These are phyloP conservation scores for Aselliscus stoliczkanus DNA, from an alignment of 2,797 vertebrate species.

Conservation along the genomic window DNA sequence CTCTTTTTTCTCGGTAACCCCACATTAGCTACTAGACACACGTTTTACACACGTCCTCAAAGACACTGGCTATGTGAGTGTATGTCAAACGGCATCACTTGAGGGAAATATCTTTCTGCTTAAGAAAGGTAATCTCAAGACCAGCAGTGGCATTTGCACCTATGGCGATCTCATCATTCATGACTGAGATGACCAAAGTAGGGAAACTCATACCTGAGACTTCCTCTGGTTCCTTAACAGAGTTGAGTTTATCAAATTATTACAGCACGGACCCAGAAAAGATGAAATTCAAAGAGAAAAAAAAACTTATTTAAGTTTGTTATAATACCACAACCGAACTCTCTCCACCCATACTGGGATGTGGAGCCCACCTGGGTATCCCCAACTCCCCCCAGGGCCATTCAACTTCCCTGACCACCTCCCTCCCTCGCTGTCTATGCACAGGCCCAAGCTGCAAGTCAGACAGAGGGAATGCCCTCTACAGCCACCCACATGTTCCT, in stretches of 20 bases:
- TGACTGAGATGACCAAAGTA: not conserved
- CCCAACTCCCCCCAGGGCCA: not conserved
- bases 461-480: not conserved
- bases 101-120: not conserved
- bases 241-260: not conserved
- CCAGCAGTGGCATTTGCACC: not conserved
- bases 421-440: not conserved
- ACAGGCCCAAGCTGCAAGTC: not conserved
- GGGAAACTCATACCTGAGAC: not conserved
- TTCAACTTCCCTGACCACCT: not conserved
- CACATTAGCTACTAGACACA: conserved; percentile 4
- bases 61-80: not conserved
- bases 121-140: not conserved
- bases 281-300: not conserved
- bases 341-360: not conserved
- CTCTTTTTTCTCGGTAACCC: conserved; percentile 67
- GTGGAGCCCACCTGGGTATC: not conserved
- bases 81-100: not conserved
- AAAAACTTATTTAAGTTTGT: not conserved
- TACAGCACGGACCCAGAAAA: not conserved
- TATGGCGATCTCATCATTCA: not conserved
- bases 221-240: not conserved
- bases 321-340: not conserved
- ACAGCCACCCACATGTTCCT: no score
- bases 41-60: not conserved